A percentile compares a stretch with the other conserved stretches of the same genome.
Conservation (phyloP, 35 echinoderm and acorn worm species). For the Apostichopus japonicus region DNA sequence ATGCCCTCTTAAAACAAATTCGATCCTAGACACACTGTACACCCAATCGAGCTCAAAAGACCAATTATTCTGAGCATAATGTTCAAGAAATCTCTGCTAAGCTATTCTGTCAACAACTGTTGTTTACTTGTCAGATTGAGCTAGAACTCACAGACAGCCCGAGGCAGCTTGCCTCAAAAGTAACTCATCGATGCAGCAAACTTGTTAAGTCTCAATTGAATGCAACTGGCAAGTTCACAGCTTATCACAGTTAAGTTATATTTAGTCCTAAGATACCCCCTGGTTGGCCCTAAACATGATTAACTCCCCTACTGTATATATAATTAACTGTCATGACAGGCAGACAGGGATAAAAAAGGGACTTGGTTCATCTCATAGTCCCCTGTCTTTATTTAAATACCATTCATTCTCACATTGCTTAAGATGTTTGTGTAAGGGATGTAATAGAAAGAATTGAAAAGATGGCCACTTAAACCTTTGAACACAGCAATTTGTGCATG, state of each 20-base stretch:
- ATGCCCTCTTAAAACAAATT: no score
- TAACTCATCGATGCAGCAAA: not conserved
- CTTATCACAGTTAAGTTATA: not conserved
- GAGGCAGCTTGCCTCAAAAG: not conserved
- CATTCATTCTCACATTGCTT: not conserved
- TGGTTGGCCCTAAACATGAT: no score
- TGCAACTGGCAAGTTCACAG: not conserved
- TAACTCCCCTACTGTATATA: no score
- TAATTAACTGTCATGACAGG: no score
- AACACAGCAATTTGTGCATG: not conserved
- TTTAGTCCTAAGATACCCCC: not conserved
- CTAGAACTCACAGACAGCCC: not conserved
- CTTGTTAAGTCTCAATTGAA: no score
- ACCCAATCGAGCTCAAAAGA: no score
- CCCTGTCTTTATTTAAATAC: no score
- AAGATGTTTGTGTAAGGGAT: not conserved
- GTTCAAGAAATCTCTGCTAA: not conserved
- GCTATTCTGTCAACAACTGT: not conserved
- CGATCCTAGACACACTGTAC: no score
- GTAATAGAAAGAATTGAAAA: not conserved
- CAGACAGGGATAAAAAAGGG: no score
- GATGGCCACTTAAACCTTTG: not conserved
- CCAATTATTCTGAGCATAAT: no score
- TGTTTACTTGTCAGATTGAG: not conserved
- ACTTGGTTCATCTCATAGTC: no score